Conservation (phyloP, 2,888 invertebrate genomes). For the Clivina fossor region DNA sequence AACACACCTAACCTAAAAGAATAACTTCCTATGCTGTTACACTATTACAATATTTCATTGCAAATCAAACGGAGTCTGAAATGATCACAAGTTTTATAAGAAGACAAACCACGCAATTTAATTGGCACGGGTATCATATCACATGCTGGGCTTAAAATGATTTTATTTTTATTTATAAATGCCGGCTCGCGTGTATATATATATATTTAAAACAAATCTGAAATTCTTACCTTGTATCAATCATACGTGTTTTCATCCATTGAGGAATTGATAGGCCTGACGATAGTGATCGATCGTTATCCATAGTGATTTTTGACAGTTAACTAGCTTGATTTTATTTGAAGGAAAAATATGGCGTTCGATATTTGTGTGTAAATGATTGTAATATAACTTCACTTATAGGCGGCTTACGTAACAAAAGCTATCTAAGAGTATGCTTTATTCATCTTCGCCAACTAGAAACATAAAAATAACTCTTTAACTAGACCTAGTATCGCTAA, state of each 20-base stretch:
- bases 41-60: neutral
- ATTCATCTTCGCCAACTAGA: slow-evolving; percentile 33
- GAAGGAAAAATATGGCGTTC: neutral
- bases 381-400: no score
- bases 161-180: slow-evolving; percentile 1
- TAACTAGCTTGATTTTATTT: slow-evolving; percentile 7
- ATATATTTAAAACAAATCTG: slow-evolving; percentile 23
- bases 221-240: slow-evolving; percentile 56
- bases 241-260: slow-evolving; percentile 73
- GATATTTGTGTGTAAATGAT: slow-evolving; percentile 14
- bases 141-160: neutral
- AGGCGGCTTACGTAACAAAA: neutral
- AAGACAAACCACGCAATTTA: neutral
- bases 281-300: slow-evolving; percentile 60
- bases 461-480: slow-evolving; percentile 22
- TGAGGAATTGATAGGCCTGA: slow-evolving; percentile 68
- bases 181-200: slow-evolving; percentile 1
- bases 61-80: neutral
- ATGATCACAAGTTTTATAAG: neutral
- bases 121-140: neutral
- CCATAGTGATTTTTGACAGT: slow-evolving; percentile 47
- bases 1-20: no score
- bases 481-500: slow-evolving; percentile 4
- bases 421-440: slow-evolving; percentile 33
- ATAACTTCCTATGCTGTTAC: no score